Percentiles rank a stretch among this genome's conserved stretches.
Evolutionary conservation across 2,888 invertebrate genomes (phyloP).

Genomic region (Metalampra italica): DNA sequence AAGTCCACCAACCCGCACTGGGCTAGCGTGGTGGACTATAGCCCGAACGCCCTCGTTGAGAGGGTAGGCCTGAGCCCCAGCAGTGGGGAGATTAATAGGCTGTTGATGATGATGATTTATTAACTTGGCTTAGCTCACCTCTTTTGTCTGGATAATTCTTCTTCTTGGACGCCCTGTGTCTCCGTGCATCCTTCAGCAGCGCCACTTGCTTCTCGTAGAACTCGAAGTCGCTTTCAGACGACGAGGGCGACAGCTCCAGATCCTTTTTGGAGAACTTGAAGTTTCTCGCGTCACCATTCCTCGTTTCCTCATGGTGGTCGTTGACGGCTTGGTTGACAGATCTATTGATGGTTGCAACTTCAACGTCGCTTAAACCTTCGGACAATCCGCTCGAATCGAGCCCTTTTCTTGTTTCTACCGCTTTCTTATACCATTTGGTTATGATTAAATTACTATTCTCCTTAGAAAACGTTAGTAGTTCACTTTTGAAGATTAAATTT

Average conservation of each 20-base stretch:
- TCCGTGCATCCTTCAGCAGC: constrained; percentile 50
- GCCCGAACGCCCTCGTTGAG: too few species aligned
- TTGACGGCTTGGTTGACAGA: constrained; percentile 20
- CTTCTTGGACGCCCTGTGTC: constrained; percentile 48
- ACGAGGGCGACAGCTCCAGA: constrained; percentile 46
- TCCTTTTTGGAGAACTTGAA: constrained; percentile 46
- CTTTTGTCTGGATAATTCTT: constrained; percentile 41
- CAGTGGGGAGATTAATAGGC: too few species aligned
- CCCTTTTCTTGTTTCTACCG: constrained; percentile 12
- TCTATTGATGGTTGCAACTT: constrained; percentile 27
- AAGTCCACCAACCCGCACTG: too few species aligned
- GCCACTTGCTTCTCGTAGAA: constrained; percentile 30
- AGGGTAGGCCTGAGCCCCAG: too few species aligned
- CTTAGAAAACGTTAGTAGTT: constrained; percentile 35
- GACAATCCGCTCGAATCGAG: constrained; percentile 31
- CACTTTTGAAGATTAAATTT: constrained; percentile 36
- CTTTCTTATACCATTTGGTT: constrained; percentile 44
- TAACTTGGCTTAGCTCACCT: constrained; percentile 7
- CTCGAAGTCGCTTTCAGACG: constrained; percentile 58
- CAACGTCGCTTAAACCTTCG: constrained; percentile 34
- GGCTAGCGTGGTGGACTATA: too few species aligned
- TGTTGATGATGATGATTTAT: too few species aligned
- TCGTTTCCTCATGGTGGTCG: constrained; percentile 25
- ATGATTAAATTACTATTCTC: constrained; percentile 25
- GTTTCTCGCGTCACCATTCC: constrained; percentile 17